A percentile compares a stretch with the other conserved stretches of the same genome.
phyloP scores from a whole-genome alignment of 2,797 vertebrate species.

The Pseudochromis fuscus region DNA sequence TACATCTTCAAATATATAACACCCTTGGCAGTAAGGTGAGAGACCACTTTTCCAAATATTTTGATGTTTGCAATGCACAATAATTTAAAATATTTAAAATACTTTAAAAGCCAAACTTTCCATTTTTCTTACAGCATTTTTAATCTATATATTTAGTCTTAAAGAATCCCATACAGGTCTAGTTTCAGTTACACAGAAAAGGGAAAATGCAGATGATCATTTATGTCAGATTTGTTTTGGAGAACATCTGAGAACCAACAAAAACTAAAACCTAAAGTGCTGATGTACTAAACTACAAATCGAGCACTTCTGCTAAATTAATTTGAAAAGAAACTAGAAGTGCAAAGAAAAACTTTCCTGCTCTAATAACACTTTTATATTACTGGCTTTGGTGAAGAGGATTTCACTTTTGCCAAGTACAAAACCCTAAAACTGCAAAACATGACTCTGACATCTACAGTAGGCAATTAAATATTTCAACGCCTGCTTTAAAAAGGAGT shows the following conservation, averaged over 20 bases:
- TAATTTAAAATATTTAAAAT: too few species aligned
- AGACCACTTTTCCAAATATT: too few species aligned
- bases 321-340: not conserved
- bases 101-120: too few species aligned
- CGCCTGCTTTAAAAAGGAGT: not conserved
- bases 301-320: slow-evolving; percentile 2
- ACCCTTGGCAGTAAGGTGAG: too few species aligned
- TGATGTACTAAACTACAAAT: slow-evolving; percentile 10
- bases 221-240: slow-evolving; percentile 5
- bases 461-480: slow-evolving; percentile 10
- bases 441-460: not conserved
- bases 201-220: slow-evolving; percentile 1
- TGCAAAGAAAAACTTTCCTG: not conserved
- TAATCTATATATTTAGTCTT: too few species aligned
- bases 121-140: too few species aligned
- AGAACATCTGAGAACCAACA: slow-evolving; percentile 14
- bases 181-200: slow-evolving; percentile 34
- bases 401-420: slow-evolving; percentile 1
- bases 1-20: too few species aligned
- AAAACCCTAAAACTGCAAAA: not conserved
- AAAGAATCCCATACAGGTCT: too few species aligned
- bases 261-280: not conserved
- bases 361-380: not conserved
- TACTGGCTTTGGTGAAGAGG: not conserved
- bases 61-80: too few species aligned